These are phyloP conservation scores for Semnopithecus entellus DNA, from an alignment of 2,113 vertebrate genomes.

Conservation along the genomic window DNA sequence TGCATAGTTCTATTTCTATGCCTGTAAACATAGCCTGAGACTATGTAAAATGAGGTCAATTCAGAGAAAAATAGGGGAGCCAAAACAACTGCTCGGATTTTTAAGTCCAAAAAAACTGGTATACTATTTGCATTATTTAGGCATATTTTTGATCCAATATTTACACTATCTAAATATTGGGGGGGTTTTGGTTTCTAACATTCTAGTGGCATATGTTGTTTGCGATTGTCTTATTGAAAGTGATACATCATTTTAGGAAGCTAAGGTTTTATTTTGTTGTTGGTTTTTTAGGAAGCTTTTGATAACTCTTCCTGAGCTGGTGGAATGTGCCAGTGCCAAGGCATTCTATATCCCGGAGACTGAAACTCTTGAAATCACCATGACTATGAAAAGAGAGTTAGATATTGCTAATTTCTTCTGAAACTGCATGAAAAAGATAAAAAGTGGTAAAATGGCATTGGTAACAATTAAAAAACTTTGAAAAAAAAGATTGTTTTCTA, in stretches of 20 bases:
- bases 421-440: conserved; percentile 58
- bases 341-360: conserved; percentile 88
- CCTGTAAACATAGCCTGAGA: conserved; percentile 1
- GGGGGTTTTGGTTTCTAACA: neutral
- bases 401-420: conserved; percentile 81
- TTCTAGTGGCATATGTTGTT: conserved; percentile 4
- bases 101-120: neutral
- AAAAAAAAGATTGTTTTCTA: neutral
- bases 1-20: conserved; percentile 5
- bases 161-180: neutral
- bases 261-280: conserved; percentile 44
- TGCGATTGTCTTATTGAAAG: conserved; percentile 34
- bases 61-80: neutral
- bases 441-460: neutral
- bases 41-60: conserved; percentile 15
- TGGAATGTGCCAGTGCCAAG: conserved; percentile 87
- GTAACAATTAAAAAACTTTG: neutral
- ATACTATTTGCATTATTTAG: neutral
- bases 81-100: conserved; percentile 35
- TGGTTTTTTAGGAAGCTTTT: conserved; percentile 89
- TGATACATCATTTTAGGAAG: conserved; percentile 13
- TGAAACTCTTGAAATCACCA: conserved; percentile 90
- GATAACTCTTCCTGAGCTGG: conserved; percentile 90
- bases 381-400: conserved; percentile 87
- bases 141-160: neutral